phyloP scores from a whole-genome alignment of 2,797 vertebrate genomes.

The Decapterus maruadsi region DNA sequence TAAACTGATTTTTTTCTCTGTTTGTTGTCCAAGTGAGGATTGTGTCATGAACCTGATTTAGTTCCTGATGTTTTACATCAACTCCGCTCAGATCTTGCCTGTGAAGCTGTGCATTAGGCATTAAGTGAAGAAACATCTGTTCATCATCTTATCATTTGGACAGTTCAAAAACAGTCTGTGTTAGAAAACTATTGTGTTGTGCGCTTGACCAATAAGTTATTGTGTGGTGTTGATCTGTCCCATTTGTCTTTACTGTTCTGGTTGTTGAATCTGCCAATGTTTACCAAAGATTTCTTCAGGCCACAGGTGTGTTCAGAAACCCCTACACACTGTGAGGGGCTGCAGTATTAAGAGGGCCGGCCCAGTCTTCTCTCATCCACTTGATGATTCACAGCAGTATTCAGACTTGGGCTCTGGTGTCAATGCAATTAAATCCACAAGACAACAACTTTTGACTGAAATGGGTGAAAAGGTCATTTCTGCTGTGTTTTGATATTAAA shows the following conservation, averaged over 20 bases:
- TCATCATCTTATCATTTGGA: constrained; percentile 57
- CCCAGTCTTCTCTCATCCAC: constrained; percentile 37
- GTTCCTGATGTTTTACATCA: constrained; percentile 54
- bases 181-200: constrained; percentile 77
- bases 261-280: constrained; percentile 75
- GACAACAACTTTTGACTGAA: constrained; percentile 44
- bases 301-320: constrained; percentile 58
- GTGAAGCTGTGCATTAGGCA: constrained; percentile 57
- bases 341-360: constrained; percentile 72
- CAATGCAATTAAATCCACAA: constrained; percentile 20
- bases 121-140: constrained; percentile 66
- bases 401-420: constrained; percentile 53
- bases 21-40: constrained; percentile 55
- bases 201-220: constrained; percentile 81
- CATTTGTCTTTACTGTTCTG: constrained; percentile 66
- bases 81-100: constrained; percentile 52
- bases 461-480: constrained; percentile 23
- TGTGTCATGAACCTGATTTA: constrained; percentile 51
- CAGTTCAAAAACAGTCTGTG: constrained; percentile 55
- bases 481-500: constrained; percentile 53
- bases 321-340: constrained; percentile 40
- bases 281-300: constrained; percentile 80
- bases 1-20: constrained; percentile 19
- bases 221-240: constrained; percentile 73
- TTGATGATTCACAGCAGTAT: constrained; percentile 64